Percentiles rank a stretch among this genome's conserved stretches.
phyloP scores from a whole-genome alignment of 2,888 invertebrate genomes.

The Busseola fusca region DNA sequence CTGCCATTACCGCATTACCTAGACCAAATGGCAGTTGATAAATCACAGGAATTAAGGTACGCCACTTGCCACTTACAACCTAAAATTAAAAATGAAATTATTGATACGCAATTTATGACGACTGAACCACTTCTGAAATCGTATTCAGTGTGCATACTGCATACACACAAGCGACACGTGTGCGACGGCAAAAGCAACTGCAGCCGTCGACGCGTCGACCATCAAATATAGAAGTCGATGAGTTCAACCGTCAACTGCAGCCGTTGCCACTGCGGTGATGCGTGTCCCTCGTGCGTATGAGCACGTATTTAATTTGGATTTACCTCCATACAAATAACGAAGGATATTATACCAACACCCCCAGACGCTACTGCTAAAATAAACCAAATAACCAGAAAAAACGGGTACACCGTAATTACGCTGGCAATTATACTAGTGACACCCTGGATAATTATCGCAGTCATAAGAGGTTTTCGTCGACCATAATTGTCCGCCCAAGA shows the following conservation, averaged over 20 bases:
- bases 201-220: not conserved
- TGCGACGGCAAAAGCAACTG: not conserved
- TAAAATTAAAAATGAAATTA: constrained; percentile 60
- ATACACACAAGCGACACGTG: not conserved
- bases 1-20: constrained; percentile 89
- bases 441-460: constrained; percentile 88
- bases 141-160: not conserved
- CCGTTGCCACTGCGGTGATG: not conserved
- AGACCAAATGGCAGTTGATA: constrained; percentile 90
- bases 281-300: not conserved
- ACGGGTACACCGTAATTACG: constrained; percentile 85
- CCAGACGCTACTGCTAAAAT: constrained; percentile 89
- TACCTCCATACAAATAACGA: constrained; percentile 91
- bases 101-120: not conserved
- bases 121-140: not conserved
- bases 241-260: not conserved
- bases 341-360: constrained; percentile 90
- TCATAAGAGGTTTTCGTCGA: constrained; percentile 88
- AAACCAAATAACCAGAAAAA: constrained; percentile 88
- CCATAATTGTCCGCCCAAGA: constrained; percentile 90
- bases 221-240: no score
- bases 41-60: constrained; percentile 89
- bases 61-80: constrained; percentile 90
- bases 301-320: constrained; percentile 18
- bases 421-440: constrained; percentile 87